These are phyloP conservation scores for Rhadinocentrus ornatus DNA, from an alignment of 2,797 vertebrate genomes.

Conservation along the genomic window DNA sequence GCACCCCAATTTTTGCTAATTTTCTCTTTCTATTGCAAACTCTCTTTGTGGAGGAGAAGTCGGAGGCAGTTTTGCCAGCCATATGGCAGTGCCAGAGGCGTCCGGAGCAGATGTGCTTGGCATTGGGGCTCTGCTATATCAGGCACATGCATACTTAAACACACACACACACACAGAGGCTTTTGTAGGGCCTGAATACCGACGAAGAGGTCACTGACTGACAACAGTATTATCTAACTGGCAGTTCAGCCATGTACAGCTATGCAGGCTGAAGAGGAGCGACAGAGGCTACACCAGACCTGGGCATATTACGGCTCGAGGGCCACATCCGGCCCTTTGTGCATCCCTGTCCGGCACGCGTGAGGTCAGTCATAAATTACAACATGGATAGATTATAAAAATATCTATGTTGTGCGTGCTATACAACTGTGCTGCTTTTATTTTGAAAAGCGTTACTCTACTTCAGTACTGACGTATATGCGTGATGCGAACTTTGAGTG, in stretches of 20 bases:
- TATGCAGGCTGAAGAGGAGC: conserved; percentile 12
- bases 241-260: conserved; percentile 28
- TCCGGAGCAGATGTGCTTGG: conserved; percentile 79
- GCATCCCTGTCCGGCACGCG: too few species aligned
- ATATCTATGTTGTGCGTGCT: too few species aligned
- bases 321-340: too few species aligned
- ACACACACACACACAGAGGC: conserved; percentile 29
- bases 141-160: conserved; percentile 57
- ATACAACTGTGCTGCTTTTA: too few species aligned
- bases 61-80: conserved; percentile 71
- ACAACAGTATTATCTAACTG: conserved; percentile 66
- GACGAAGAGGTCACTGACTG: conserved; percentile 68
- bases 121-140: conserved; percentile 72
- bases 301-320: too few species aligned
- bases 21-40: conserved; percentile 59
- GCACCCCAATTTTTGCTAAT: conserved; percentile 46
- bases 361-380: too few species aligned
- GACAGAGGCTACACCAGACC: conserved; percentile 33
- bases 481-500: too few species aligned
- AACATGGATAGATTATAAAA: too few species aligned
- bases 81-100: conserved; percentile 80
- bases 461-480: too few species aligned
- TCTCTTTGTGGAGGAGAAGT: conserved; percentile 66
- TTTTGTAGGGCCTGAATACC: conserved; percentile 53
- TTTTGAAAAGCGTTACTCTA: too few species aligned